Conservation (phyloP, 2,888 invertebrate genomes). For the Glaucopsyche alexis region DNA sequence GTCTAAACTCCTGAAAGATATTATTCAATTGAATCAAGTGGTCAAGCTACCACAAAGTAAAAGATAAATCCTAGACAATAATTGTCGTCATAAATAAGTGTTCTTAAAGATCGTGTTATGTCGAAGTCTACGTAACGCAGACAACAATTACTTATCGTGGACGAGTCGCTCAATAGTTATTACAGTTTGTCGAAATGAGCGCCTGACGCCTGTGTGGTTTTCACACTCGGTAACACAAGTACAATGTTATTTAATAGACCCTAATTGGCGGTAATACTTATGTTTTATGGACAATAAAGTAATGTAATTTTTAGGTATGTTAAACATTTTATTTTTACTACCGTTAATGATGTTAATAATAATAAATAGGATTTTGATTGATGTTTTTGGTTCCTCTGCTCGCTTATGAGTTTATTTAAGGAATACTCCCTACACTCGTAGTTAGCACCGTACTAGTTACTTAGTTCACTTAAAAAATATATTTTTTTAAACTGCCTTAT, state of each 20-base stretch:
- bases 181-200: constrained; percentile 6
- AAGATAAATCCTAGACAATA: too few relatives aligned
- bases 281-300: constrained; percentile 33
- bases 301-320: not conserved
- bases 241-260: constrained; percentile 21
- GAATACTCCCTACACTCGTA: not conserved
- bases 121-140: not conserved
- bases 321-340: constrained; percentile 3
- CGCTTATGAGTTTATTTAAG: not conserved
- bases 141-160: not conserved
- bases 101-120: not conserved
- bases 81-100: too few relatives aligned
- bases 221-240: constrained; percentile 11
- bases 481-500: not conserved
- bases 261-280: constrained; percentile 35
- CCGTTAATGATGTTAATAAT: not conserved
- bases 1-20: not conserved
- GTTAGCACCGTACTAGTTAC: not conserved
- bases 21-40: too few relatives aligned
- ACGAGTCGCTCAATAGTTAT: not conserved
- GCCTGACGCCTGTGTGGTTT: not conserved
- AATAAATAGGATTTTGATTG: not conserved
- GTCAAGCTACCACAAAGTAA: too few relatives aligned
- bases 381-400: not conserved
- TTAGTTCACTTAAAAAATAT: not conserved